Base-by-base conservation (phyloP, 2,888 invertebrate species). In the Andrena haemorrhoa region DNA sequence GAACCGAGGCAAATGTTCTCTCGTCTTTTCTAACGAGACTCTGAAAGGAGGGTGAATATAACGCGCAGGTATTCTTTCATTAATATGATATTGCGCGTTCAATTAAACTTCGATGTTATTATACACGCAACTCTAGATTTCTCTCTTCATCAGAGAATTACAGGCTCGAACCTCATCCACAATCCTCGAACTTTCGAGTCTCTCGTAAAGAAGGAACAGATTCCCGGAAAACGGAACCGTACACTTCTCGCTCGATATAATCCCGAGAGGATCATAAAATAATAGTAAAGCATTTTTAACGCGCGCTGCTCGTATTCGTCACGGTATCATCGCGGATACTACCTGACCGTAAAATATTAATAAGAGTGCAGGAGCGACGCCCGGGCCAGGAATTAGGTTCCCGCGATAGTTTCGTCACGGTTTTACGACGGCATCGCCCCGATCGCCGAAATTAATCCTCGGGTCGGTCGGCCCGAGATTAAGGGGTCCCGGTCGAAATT, bases 391-490 rank as follows among this genome's bases (percentile, higher is more conserved):
- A 69, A 75, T 70, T 60, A 23, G 75, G 26, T 69, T 61, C 12
- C 6, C 58, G 20, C 16, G 20, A 49, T 12, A 20, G 41, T 12
- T 41, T 41, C 41, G 41, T n/a, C 61, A 33, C 16, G 41, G n/a
- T 23, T 23, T 35, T 31, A 49, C 64, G 8, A 66, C 53, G 47
- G 66, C 56, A 53, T 75, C 47, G 63, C 29, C 23, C 41, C 51
- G 61, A 58, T 60, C 12, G 66, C 20, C 8, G 29, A 71, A 83
- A 79, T 84, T 84, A 65, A 61, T 63, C 58, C 58, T 51, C 33
- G 31, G 3, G 29, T 0, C 26, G 12, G 33, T 47, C 26, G 12
- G 29, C 2, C 10, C 41, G 33, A 47, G 56, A 53, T 68, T 29
- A 63, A 69, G 47, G 49, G n/a, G 23, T 41, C 26, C 10, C 5